Conservation (phyloP, 2,797 vertebrate species). For the Pseudochirops cupreus region DNA sequence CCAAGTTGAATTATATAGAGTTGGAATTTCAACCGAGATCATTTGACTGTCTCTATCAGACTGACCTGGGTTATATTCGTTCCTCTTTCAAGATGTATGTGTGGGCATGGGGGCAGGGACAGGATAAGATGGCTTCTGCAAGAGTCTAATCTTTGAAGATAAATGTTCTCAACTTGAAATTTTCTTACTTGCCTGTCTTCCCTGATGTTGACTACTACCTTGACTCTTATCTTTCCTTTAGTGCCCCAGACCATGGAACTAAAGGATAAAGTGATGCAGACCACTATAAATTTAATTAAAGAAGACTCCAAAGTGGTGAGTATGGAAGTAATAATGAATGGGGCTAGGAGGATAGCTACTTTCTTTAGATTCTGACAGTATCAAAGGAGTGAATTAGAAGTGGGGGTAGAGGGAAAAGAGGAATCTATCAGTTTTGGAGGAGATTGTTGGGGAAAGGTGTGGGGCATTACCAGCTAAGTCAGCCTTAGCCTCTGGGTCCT, state of each 20-base stretch:
- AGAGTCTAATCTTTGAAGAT: not conserved
- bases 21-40: not conserved
- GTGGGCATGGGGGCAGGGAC: not conserved
- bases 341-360: not conserved
- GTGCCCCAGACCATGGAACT: constrained; percentile 35
- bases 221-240: constrained; percentile 4
- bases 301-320: constrained; percentile 33
- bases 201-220: not conserved
- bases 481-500: not conserved
- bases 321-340: not conserved
- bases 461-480: not conserved
- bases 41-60: not conserved
- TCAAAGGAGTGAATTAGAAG: not conserved
- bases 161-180: not conserved
- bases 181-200: not conserved
- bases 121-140: not conserved
- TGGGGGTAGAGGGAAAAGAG: not conserved
- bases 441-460: not conserved
- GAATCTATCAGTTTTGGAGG: not conserved
- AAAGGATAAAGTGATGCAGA: constrained; percentile 6
- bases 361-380: not conserved
- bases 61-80: not conserved
- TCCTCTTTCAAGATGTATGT: not conserved
- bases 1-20: no score
- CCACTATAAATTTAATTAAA: not conserved